phyloP scores from a whole-genome alignment of 2,888 invertebrate species.

The Nysson spinosus region DNA sequence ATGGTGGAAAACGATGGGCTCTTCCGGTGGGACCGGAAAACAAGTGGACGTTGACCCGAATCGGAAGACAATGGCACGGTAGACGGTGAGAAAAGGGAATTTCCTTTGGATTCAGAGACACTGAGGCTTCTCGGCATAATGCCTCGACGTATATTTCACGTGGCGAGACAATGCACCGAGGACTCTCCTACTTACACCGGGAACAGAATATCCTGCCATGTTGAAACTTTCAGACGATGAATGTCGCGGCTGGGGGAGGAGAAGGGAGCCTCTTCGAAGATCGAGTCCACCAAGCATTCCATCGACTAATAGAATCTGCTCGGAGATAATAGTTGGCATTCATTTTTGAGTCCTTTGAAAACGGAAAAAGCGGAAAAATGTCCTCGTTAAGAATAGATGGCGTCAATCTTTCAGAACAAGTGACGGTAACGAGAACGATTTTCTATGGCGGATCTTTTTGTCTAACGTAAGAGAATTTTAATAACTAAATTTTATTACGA shows the following conservation, averaged over 20 bases:
- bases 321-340: no score
- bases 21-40: neutral
- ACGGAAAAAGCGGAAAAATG: no score
- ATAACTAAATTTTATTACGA: no score
- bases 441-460: no score
- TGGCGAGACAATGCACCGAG: conserved; percentile 34
- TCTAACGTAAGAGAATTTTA: no score
- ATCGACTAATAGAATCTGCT: neutral
- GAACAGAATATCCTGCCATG: conserved; percentile 24
- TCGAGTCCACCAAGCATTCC: no score
- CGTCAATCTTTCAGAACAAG: no score
- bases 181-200: conserved; percentile 7
- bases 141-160: conserved; percentile 47
- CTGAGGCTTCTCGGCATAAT: conserved; percentile 47
- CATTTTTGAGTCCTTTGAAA: no score
- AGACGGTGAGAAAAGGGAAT: conserved; percentile 33
- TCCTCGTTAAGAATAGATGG: no score
- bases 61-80: conserved; percentile 55
- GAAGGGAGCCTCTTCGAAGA: neutral
- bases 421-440: no score
- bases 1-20: neutral
- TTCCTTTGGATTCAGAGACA: conserved; percentile 54
- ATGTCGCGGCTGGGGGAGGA: neutral
- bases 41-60: conserved; percentile 50
- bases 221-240: conserved; percentile 1